Conservation (phyloP, 2,113 vertebrate genomes). For the Ptyas mucosa region DNA sequence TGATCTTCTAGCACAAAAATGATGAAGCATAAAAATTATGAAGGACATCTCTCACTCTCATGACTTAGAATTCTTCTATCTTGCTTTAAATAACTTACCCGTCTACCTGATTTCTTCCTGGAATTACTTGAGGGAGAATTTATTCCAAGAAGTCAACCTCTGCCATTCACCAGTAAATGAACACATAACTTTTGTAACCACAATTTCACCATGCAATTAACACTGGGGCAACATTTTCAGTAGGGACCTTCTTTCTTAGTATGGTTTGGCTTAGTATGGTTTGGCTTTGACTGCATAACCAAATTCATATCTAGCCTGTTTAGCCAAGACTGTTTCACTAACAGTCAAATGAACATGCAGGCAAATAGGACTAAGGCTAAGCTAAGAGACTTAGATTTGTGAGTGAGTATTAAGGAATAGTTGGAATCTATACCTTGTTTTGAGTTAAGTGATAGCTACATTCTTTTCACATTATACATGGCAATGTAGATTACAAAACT, state of each 20-base stretch:
- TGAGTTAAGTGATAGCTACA: not conserved
- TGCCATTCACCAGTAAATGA: not conserved
- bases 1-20: not conserved
- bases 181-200: not conserved
- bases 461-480: not conserved
- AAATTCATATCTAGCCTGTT: not conserved
- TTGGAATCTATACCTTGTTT: not conserved
- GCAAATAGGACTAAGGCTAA: not conserved
- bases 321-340: not conserved
- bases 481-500: not conserved
- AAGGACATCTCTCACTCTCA: not conserved
- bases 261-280: not conserved
- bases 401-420: not conserved
- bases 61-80: not conserved
- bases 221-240: not conserved
- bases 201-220: not conserved
- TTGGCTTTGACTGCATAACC: not conserved
- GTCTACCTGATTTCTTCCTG: not conserved
- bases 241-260: not conserved
- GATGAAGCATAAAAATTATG: not conserved
- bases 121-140: not conserved
- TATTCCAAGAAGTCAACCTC: not conserved
- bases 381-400: not conserved
- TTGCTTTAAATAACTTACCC: not conserved
- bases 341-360: not conserved